Base-by-base conservation (phyloP, 2,113 vertebrate genomes). In the Salvator merianae region DNA sequence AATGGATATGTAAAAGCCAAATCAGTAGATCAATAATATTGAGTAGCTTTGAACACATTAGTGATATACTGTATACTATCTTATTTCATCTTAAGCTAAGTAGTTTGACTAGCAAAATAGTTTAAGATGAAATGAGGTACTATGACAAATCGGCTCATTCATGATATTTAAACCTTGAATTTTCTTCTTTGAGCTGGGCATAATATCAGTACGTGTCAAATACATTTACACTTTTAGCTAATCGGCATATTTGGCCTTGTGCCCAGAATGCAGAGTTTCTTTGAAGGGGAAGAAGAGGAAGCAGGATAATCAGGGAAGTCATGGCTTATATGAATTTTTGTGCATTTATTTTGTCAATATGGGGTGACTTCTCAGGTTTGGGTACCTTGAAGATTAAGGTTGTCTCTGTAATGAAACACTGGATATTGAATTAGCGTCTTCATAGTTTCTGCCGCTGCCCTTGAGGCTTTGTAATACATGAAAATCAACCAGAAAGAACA, bases 211-310 rank as follows among this genome's bases (percentile, higher is more conserved):
- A n/a, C 62, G 7, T 0, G 0, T 91, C 72, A 84, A 83, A 85
- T 82, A 85, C 86, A 40, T 81, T 86, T 90, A 62, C 43, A 2
- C 83, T 88, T 90, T 83, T 83, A 88, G 73, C 83, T 91, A 79
- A 92, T 92, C 87, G 90, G 47, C 80, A 36, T 28, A 0, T 88
- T 62, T 40, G 50, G 80, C 90, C 90, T 85, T 32, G 8, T 93
- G 83, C 80, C 80, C 40, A 90, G 90, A 92, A 87, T 91, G 26
- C 47, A 79, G 84, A 84, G 55, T 81, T 92, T 85, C 73, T 83
- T 38, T 86, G 2, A 43, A 85, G 50, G 84, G 62, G 83, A 40
- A 43, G 69, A 63, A 40, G 69, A 63, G 69, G 13, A 86, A 89
- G 10, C 13, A 89, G 34, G 66, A 71, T 77, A 84, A 88, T 90